Conservation (phyloP, 1,140 invertebrate genomes). For the Diplogasteroides magnus region DNA sequence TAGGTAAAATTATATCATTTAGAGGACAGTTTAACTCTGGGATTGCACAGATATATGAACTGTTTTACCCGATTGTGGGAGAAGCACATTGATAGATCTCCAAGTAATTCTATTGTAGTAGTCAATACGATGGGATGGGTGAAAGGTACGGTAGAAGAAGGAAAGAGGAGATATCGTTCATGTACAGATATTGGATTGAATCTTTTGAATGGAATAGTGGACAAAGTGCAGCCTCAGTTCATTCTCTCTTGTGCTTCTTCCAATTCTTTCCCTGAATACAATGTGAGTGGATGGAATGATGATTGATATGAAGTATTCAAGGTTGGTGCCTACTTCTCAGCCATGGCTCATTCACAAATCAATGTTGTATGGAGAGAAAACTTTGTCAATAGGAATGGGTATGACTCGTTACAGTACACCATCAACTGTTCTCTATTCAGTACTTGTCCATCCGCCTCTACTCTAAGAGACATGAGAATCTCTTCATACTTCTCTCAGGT, state of each 20-base stretch:
- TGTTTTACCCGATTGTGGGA: not conserved
- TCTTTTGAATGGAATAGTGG: not conserved
- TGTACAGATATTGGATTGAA: not conserved
- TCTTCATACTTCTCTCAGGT: too few relatives aligned
- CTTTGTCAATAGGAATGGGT: not conserved
- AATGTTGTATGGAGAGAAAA: not conserved
- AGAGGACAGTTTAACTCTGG: not conserved
- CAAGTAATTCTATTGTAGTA: slow-evolving; percentile 9
- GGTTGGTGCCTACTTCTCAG: not conserved
- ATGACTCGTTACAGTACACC: not conserved
- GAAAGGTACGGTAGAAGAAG: slow-evolving; percentile 3
- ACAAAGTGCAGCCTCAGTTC: not conserved
- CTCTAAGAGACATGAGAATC: too few relatives aligned
- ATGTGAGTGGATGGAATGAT: too few relatives aligned
- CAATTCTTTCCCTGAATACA: not conserved
- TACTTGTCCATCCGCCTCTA: too few relatives aligned
- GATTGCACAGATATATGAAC: not conserved
- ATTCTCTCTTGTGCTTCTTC: slow-evolving; percentile 1
- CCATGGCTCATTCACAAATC: not conserved
- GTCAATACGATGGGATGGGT: slow-evolving; percentile 27
- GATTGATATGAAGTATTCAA: too few relatives aligned
- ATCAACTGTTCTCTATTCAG: too few relatives aligned
- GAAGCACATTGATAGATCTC: not conserved
- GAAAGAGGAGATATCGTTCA: not conserved
- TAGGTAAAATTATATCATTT: slow-evolving; percentile 2